Percentiles rank a stretch among this genome's conserved stretches.
phyloP scores from a whole-genome alignment of 2,888 invertebrate genomes.

The Campopleginae sp. region DNA sequence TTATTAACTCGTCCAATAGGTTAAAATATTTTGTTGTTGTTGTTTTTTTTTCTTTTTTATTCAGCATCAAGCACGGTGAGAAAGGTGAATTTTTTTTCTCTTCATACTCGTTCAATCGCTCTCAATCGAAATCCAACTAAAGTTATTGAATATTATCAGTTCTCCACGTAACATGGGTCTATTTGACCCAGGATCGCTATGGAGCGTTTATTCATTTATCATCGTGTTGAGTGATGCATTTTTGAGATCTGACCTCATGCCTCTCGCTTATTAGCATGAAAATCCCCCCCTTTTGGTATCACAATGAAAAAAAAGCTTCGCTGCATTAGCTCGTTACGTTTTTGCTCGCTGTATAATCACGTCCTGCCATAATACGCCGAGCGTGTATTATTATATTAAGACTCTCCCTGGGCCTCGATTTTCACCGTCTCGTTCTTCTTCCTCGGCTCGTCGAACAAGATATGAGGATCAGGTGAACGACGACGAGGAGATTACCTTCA shows the following conservation, averaged over 20 bases:
- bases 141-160: constrained; percentile 42
- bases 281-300: constrained; percentile 36
- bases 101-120: background rate
- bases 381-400: constrained; percentile 78
- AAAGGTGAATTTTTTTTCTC: constrained; percentile 21
- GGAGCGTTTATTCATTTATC: too few species aligned
- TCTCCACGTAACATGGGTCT: background rate
- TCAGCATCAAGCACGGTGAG: constrained; percentile 10
- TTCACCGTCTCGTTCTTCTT: constrained; percentile 35
- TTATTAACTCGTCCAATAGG: constrained; percentile 25
- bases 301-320: constrained; percentile 55
- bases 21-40: too few species aligned
- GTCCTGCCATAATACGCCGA: constrained; percentile 76
- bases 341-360: constrained; percentile 79
- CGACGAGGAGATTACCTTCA: constrained; percentile 51
- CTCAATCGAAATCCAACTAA: constrained; percentile 22
- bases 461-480: constrained; percentile 52
- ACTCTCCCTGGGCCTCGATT: constrained; percentile 55
- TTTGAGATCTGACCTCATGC: background rate
- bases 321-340: constrained; percentile 80
- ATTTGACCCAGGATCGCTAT: too few species aligned
- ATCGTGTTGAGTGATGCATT: background rate
- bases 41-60: background rate
- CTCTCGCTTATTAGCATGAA: too few species aligned
- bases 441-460: constrained; percentile 46